phyloP scores from a whole-genome alignment of 2,113 vertebrate species.

The Xenopus borealis region DNA sequence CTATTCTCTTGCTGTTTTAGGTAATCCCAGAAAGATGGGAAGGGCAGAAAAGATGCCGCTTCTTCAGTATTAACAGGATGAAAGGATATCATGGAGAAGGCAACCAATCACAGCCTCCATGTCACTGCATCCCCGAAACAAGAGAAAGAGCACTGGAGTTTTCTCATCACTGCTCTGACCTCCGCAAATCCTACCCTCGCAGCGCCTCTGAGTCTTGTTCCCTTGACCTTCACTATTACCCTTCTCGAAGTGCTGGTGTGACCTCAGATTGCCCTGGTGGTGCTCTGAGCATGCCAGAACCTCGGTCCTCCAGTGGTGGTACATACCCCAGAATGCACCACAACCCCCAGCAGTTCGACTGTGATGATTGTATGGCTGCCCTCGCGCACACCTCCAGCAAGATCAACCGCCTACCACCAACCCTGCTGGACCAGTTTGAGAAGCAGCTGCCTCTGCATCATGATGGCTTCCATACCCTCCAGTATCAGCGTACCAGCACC shows the following conservation, averaged over 20 bases:
- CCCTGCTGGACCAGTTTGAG: constrained; percentile 92
- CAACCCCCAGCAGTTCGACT: constrained; percentile 83
- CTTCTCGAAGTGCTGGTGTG: constrained; percentile 62
- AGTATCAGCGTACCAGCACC: constrained; percentile 85
- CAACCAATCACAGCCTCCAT: constrained; percentile 86
- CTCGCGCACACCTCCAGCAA: constrained; percentile 77
- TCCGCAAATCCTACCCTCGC: constrained; percentile 60
- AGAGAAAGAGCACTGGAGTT: constrained; percentile 73
- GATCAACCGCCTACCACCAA: constrained; percentile 90
- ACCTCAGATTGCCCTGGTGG: constrained; percentile 62
- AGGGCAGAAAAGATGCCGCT: constrained; percentile 72
- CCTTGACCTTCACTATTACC: constrained; percentile 80
- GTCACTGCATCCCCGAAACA: constrained; percentile 84
- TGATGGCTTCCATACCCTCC: constrained; percentile 95
- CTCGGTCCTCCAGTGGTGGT: constrained; percentile 79
- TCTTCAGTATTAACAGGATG: constrained; percentile 71
- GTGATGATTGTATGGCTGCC: constrained; percentile 87
- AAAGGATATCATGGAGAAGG: constrained; percentile 96
- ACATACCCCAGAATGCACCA: constrained; percentile 95
- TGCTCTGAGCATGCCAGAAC: constrained; percentile 77
- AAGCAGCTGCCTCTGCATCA: constrained; percentile 91
- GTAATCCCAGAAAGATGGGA: constrained; percentile 60
- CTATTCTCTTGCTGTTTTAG: constrained; percentile 47
- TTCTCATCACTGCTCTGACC: constrained; percentile 65
- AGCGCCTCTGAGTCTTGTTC: constrained; percentile 77